Evolutionary conservation across 2,113 vertebrate species (phyloP), one percentile per base, ranked within the genome.

Genomic region (Amphiprion ocellaris): DNA sequence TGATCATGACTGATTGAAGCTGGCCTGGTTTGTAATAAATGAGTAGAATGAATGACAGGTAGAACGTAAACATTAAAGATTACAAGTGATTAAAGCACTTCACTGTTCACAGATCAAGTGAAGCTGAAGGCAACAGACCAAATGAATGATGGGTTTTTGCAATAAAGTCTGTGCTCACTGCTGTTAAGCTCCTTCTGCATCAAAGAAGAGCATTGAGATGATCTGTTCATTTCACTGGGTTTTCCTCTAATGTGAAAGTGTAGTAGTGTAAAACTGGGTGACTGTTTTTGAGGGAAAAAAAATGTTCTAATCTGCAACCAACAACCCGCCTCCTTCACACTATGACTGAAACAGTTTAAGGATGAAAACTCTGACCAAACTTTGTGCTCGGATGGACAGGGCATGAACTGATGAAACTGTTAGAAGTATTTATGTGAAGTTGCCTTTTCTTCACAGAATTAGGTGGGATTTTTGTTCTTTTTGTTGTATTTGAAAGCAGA

Each of bases 371-470:
- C 33, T n/a, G 24, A 56, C 23, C 52, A 69, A 56, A 55, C 37
- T 23, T 5, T 50, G 21, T 10, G 7, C 17, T 53, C 15, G 2
- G 16, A 15, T 10, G 17, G 4, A 23, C 10, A 0, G 26, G 41
- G 4, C 30, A 15, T 1, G 1, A 26, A 52, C 21, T 55, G 10
- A 33, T 47, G 12, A 39, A 28, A 46, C 54, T 55, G 39, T 65
- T 16, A 23, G 1, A 41, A 67, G 19, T 60, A 28, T 60, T 52
- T 60, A 33, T 68, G 30, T 68, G 63, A 67, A 41, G n/a, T 28
- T 73, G 21, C 23, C 70, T 62, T 60, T 69, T 61, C 33, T 37
- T 7, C 33, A 37, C 33, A 19, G n/a, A 50, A 3, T 11, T 47
- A 65, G 33, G 58, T 37, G 61, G 39, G 56, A 10, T 2, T 37